Percentiles rank a stretch among this genome's conserved stretches.
Evolutionary conservation across 2,888 invertebrate species (phyloP).

Genomic region (Polymixis flavicincta): DNA sequence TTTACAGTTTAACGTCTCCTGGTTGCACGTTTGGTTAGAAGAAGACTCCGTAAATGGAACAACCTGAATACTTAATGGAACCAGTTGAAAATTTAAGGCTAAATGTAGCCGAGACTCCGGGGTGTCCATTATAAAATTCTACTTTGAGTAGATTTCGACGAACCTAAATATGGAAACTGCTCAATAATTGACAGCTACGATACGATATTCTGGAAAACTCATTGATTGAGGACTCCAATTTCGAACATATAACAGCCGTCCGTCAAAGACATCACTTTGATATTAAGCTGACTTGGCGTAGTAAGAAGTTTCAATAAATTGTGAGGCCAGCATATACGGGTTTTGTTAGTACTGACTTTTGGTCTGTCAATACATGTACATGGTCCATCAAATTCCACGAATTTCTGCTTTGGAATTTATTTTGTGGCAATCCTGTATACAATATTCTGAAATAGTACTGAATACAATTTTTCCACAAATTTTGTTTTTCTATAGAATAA

Average conservation of each 20-base stretch:
- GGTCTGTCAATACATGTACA: neutral
- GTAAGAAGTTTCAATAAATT: too few species aligned
- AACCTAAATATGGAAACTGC: conserved; percentile 43
- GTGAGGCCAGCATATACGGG: neutral
- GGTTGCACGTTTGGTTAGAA: too few species aligned
- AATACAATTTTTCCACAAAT: neutral
- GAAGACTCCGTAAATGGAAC: conserved; percentile 38
- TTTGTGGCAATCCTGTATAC: neutral
- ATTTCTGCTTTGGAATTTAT: neutral
- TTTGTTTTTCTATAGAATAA: neutral
- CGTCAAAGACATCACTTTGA: neutral
- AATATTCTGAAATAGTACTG: neutral
- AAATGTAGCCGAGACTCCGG: conserved; percentile 44
- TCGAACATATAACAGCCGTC: too few species aligned
- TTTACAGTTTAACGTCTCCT: too few species aligned
- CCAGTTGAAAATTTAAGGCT: conserved; percentile 40
- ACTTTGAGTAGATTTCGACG: conserved; percentile 14
- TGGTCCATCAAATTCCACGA: neutral
- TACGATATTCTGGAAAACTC: conserved; percentile 18
- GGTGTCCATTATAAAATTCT: conserved; percentile 39
- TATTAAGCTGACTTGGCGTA: neutral
- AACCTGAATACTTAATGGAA: conserved; percentile 50
- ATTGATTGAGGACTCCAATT: conserved; percentile 9
- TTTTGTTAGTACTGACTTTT: neutral
- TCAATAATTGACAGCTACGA: conserved; percentile 20